Evolutionary conservation across 2,113 vertebrate species (phyloP).

Genomic region (Echinops telfairi): DNA sequence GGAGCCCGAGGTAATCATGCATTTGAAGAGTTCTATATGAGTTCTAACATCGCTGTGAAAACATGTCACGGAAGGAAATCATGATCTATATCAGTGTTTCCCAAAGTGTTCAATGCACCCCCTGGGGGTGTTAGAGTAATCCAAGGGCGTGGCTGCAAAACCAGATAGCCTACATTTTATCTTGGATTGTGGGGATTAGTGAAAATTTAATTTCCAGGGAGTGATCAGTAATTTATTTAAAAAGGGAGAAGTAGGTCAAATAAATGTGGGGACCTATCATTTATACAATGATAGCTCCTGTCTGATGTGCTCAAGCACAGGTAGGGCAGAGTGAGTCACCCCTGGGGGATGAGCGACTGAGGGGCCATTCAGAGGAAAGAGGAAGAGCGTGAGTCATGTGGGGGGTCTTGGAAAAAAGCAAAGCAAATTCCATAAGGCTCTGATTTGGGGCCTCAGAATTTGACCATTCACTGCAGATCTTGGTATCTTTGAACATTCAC

Average conservation of each 20-base stretch:
- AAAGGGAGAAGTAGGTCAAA: too few relatives aligned
- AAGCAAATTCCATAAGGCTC: not conserved
- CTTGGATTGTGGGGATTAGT: too few relatives aligned
- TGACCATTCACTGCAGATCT: not conserved
- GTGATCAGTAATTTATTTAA: too few relatives aligned
- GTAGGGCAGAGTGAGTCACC: not conserved
- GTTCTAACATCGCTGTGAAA: not conserved
- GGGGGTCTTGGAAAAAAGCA: constrained; percentile 33
- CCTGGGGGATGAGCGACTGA: not conserved
- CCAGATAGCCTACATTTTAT: too few relatives aligned
- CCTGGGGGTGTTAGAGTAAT: too few relatives aligned
- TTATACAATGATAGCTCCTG: not conserved
- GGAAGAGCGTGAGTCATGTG: constrained; percentile 41
- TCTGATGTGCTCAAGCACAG: not conserved
- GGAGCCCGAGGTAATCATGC: not conserved
- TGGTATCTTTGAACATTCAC: not conserved
- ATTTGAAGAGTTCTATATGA: not conserved
- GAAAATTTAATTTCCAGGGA: too few relatives aligned
- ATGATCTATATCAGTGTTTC: too few relatives aligned
- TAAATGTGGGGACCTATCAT: too few relatives aligned
- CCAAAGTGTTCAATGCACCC: too few relatives aligned
- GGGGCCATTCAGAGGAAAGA: not conserved
- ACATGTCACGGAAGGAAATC: not conserved
- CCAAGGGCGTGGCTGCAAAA: too few relatives aligned
- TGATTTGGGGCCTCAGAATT: constrained; percentile 53